Percentiles rank a stretch among this genome's conserved stretches.
phyloP scores from a whole-genome alignment of 2,113 vertebrate species.

The Mus spicilegus region DNA sequence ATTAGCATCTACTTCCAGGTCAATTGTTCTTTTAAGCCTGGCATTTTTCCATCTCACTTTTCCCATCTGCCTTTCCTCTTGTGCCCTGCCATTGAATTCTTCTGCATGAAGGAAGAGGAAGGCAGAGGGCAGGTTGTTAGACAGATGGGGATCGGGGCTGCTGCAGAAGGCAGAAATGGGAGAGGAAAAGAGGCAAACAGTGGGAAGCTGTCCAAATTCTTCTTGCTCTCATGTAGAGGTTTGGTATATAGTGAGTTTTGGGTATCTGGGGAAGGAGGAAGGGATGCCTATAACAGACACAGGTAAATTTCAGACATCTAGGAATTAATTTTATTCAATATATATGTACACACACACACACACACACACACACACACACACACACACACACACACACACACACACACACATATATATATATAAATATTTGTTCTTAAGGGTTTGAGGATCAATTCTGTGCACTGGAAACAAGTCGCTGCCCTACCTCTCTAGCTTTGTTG shows the following conservation, averaged over 20 bases:
- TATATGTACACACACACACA: too few relatives aligned
- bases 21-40: not conserved
- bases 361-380: too few relatives aligned
- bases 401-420: too few relatives aligned
- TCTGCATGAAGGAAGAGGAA: not conserved
- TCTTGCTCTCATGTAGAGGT: not conserved
- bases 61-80: not conserved
- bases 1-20: not conserved
- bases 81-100: not conserved
- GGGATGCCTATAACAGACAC: not conserved
- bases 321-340: not conserved
- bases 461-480: not conserved
- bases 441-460: not conserved
- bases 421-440: not conserved
- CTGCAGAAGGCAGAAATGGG: not conserved
- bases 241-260: not conserved
- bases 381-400: too few relatives aligned
- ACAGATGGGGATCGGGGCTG: not conserved
- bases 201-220: not conserved
- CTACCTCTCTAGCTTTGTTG: not conserved
- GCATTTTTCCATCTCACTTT: not conserved
- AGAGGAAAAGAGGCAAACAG: not conserved
- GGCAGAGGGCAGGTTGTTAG: not conserved
- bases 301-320: not conserved
- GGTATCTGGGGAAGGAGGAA: not conserved